Evolutionary conservation across 2,797 vertebrate species (phyloP).

Genomic region (Microctenopoma steveboyesi): DNA sequence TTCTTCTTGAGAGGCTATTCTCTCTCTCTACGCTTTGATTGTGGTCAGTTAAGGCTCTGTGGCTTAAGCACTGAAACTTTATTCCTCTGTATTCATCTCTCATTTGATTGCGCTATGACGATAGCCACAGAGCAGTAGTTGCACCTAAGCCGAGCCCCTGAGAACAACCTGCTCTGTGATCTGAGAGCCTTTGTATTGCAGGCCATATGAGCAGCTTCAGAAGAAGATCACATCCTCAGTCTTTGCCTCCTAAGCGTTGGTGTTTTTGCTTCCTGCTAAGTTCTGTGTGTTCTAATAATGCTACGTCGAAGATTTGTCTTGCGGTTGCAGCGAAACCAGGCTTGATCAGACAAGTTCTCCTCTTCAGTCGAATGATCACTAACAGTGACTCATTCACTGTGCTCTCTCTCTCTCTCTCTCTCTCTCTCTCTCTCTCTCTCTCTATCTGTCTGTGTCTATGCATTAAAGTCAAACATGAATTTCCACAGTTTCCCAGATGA

Average conservation of each 20-base stretch:
- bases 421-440: too few species aligned
- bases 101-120: slow-evolving; percentile 72
- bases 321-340: slow-evolving; percentile 60
- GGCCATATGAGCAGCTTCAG: slow-evolving; percentile 74
- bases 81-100: slow-evolving; percentile 72
- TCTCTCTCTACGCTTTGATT: slow-evolving; percentile 64
- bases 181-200: slow-evolving; percentile 66
- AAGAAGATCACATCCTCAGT: slow-evolving; percentile 55
- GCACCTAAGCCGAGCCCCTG: slow-evolving; percentile 67
- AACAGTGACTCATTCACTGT: slow-evolving; percentile 54
- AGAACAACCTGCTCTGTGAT: slow-evolving; percentile 61
- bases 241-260: slow-evolving; percentile 37
- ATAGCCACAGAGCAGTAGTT: slow-evolving; percentile 69
- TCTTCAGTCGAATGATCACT: slow-evolving; percentile 35
- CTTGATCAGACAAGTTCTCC: slow-evolving; percentile 74
- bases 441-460: slow-evolving; percentile 1
- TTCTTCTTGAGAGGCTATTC: slow-evolving; percentile 61
- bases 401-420: background rate
- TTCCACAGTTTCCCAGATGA: slow-evolving; percentile 28
- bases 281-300: slow-evolving; percentile 40
- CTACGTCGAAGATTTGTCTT: slow-evolving; percentile 57
- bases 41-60: slow-evolving; percentile 57
- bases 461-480: slow-evolving; percentile 64
- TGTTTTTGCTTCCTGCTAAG: slow-evolving; percentile 24
- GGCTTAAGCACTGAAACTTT: slow-evolving; percentile 74